Percentiles rank a stretch among this genome's conserved stretches.
phyloP scores from a whole-genome alignment of 2,797 vertebrate genomes.

The Crypturellus tataupa region DNA sequence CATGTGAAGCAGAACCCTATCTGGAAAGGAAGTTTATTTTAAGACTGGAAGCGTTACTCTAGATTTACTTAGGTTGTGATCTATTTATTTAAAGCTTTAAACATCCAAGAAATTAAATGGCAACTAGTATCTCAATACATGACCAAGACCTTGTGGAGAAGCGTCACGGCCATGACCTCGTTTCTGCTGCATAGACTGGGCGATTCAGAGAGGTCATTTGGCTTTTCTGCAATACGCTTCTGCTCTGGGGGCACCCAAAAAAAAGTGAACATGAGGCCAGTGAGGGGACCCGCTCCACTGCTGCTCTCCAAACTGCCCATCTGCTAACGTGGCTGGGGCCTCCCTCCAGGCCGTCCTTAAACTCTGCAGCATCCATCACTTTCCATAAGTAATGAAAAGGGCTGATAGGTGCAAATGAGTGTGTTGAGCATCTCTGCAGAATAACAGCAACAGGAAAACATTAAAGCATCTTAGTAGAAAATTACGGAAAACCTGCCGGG shows the following conservation, averaged over 20 bases:
- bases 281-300: neutral
- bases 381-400: neutral
- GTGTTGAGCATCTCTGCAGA: neutral
- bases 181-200: rapidly evolving
- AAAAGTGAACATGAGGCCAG: neutral
- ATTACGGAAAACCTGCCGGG: neutral
- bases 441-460: neutral
- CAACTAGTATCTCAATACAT: neutral
- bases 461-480: neutral
- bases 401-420: neutral
- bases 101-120: neutral
- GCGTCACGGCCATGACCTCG: rapidly evolving
- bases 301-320: too few relatives aligned
- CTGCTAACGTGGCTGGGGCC: neutral
- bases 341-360: rapidly evolving
- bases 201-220: rapidly evolving
- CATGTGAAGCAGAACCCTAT: neutral
- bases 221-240: neutral
- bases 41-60: neutral
- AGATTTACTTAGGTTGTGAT: neutral
- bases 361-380: neutral
- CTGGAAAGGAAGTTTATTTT: neutral
- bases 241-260: neutral
- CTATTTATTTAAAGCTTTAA: neutral
- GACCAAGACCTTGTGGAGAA: neutral